Evolutionary conservation across 2,888 invertebrate genomes (phyloP), one percentile per base, ranked within the genome.

Genomic region (Dasysyrphus albostriatus): DNA sequence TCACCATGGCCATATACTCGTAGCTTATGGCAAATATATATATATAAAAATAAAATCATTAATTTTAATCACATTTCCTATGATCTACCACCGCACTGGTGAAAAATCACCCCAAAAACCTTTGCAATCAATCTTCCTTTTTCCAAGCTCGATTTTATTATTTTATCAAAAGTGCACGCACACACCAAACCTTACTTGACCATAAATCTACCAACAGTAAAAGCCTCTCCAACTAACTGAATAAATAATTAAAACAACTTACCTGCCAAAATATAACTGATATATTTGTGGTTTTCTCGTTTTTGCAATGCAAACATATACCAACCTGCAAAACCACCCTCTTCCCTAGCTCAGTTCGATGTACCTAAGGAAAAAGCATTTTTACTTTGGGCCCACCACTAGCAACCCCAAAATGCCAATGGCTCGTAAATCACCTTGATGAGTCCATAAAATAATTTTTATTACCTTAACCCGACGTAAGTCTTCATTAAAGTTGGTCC

Each of bases 381-480:
- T 49, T 37, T 39, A 34, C 69, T 77, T 34, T 58, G 10, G 37
- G 47, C 12, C 19, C 12, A 6, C 47, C 56, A 37, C 3, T 8
- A n/a, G 32, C 51, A 10, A 58, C 72, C 83, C 51, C 61, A 70
- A 75, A 69, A 69, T 51, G 54, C 69, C 51, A 69, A 69, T 69
- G 51, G 61, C 49, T 51, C 44, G 74, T 87, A 87, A 87, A 87
- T 87, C 87, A 87, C 70, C 83, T 79, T 87, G 87, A 87, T 82
- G 87, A 87, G 82, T 83, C 87, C 59, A 87, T 87, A 87, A 87
- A 87, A 83, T 82, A 75, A 78, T 87, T 87, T 87, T 87, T 87
- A 87, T 87, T 87, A 87, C 87, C 79, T 87, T 75, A 87, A 87
- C 83, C 87, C 69, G 75, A 74, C 82, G 87, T 83, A 83, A 87